Conservation (phyloP, 2,888 invertebrate species). For the Orthosia incerta region DNA sequence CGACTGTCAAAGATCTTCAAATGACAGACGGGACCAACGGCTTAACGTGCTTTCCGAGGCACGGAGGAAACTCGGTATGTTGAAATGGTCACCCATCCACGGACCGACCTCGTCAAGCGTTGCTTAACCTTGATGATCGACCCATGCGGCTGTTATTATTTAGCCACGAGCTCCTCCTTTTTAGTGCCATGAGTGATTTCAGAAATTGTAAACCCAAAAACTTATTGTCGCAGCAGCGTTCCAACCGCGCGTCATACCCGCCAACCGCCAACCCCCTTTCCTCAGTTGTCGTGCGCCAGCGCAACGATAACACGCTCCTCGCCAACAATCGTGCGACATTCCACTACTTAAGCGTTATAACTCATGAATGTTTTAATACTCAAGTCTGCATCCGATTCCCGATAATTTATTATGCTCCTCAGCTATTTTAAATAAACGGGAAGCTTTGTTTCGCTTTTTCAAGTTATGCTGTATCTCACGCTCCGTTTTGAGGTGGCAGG, state of each 20-base stretch:
- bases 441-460: slow-evolving; percentile 64
- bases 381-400: slow-evolving; percentile 65
- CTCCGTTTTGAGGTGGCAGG: slow-evolving; percentile 15
- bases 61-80: too few species aligned
- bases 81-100: too few species aligned
- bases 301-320: slow-evolving; percentile 68
- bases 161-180: too few species aligned
- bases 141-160: too few species aligned
- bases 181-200: too few species aligned
- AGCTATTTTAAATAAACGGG: slow-evolving; percentile 67
- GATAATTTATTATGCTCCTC: slow-evolving; percentile 67
- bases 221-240: slow-evolving; percentile 9
- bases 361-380: slow-evolving; percentile 78
- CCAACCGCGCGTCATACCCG: slow-evolving; percentile 37
- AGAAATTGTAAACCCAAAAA: too few species aligned
- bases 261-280: slow-evolving; percentile 26
- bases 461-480: slow-evolving; percentile 44
- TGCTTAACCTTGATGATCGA: too few species aligned
- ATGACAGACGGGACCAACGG: too few species aligned
- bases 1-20: too few species aligned
- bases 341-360: slow-evolving; percentile 71
- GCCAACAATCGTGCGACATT: slow-evolving; percentile 73
- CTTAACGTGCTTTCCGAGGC: too few species aligned
- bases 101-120: too few species aligned
- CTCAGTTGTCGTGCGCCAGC: slow-evolving; percentile 69